These are phyloP conservation scores for Dasypus novemcinctus DNA, from an alignment of 2,113 vertebrate species.

Conservation along the genomic window DNA sequence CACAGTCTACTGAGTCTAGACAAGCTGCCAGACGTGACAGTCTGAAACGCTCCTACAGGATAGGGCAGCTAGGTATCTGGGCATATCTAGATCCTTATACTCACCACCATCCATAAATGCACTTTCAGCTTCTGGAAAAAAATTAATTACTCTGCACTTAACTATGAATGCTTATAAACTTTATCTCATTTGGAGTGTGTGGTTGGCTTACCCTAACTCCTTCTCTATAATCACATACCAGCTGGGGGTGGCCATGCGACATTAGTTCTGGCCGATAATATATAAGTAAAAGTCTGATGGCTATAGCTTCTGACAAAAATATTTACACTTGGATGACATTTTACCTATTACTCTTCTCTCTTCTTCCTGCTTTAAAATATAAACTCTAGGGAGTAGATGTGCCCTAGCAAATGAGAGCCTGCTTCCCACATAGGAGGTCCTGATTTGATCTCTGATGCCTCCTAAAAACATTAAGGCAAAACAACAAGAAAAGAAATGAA, in stretches of 20 bases:
- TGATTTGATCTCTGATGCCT: too few relatives aligned
- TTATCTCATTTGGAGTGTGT: background rate
- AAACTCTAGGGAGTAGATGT: background rate
- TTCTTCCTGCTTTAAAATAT: constrained; percentile 41
- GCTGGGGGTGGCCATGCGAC: background rate
- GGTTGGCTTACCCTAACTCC: background rate
- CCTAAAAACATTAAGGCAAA: too few relatives aligned
- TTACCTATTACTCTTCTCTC: background rate
- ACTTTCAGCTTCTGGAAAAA: constrained; percentile 31
- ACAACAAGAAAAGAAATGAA: too few relatives aligned
- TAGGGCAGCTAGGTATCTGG: too few relatives aligned
- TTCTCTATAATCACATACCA: background rate
- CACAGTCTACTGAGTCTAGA: background rate
- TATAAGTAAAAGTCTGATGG: background rate
- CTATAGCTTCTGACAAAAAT: background rate
- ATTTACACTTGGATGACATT: background rate
- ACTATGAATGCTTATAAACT: background rate
- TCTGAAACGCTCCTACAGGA: background rate
- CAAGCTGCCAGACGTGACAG: background rate
- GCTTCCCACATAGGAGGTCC: too few relatives aligned
- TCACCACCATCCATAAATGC: background rate
- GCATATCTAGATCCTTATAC: background rate
- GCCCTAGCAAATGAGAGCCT: too few relatives aligned
- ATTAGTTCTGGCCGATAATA: background rate
- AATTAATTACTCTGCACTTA: background rate